These are phyloP conservation scores for Glyphotaelius pellucidus DNA, from an alignment of 2,888 invertebrate genomes.

Conservation along the genomic window DNA sequence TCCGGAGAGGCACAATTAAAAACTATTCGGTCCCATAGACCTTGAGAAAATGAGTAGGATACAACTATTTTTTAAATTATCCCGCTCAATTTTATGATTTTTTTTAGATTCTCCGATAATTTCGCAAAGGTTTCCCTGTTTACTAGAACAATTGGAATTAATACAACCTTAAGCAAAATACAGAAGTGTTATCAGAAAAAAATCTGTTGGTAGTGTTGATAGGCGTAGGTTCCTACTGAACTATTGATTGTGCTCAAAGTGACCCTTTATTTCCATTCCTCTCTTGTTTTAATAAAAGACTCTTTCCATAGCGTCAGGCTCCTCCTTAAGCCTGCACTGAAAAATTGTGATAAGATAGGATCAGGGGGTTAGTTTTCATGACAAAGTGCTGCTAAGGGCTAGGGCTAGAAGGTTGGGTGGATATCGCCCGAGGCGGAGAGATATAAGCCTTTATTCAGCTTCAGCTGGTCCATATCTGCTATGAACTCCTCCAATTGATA, in stretches of 20 bases:
- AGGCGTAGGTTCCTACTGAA: background rate
- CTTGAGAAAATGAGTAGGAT: too few relatives aligned
- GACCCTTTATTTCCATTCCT: background rate
- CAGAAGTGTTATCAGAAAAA: background rate
- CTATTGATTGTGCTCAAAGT: background rate
- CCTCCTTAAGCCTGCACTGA: background rate
- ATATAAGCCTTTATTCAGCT: background rate
- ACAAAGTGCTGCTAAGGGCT: background rate
- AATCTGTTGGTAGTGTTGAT: background rate
- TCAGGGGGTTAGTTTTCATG: background rate
- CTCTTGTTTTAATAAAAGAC: background rate
- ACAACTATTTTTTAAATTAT: too few relatives aligned
- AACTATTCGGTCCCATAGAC: too few relatives aligned
- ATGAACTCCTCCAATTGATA: too few relatives aligned
- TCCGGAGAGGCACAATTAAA: too few relatives aligned
- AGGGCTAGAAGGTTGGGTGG: background rate
- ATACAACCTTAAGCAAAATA: background rate
- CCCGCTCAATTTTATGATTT: too few relatives aligned
- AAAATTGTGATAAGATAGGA: background rate
- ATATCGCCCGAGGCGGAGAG: background rate
- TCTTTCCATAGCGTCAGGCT: background rate
- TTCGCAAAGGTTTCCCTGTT: background rate
- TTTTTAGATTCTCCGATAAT: background rate
- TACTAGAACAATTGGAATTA: background rate
- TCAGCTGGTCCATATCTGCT: background rate